Base-by-base conservation (phyloP, 2,888 invertebrate species). In the Nezara viridula region DNA sequence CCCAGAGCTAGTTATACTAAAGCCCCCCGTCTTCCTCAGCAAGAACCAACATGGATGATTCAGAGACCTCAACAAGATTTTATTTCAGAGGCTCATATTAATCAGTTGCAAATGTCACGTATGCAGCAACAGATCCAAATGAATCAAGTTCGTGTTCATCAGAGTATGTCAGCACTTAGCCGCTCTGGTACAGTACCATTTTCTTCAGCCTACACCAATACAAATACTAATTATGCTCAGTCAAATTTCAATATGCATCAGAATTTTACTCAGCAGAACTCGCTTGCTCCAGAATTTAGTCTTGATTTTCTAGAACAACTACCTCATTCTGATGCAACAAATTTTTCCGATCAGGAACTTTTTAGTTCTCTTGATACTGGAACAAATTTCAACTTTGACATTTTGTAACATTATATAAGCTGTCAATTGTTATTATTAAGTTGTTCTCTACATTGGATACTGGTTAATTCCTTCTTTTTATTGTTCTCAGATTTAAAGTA, bases 341-440 rank as follows among this genome's bases (percentile, higher is more conserved):
- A 92, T 86, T 90, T 91, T 32, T 86, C 90, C 4, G 96, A 97
- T 90, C 96, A 97, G 92, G 97, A 97, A 92, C 93, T 97, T 91
- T 94, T 97, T 92, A 97, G 96, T 93, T 97, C 97, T 89, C 95
- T 98, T 92, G 98, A 97, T 92, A 95, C 95, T 92, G 95, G 95
- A 92, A 95, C 95, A 91, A 94, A 94, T 90, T 95, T 96, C 91
- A 96, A 95, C 93, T 93, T 96, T 89, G 95, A 95, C 91, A 95
- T 95, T 90, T 93, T 95, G 91, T 95, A 94, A 50, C 9, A n/a
- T 52, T 73, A 37, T 21, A 19, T 19, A 73, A 73, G 66, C 27
- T 77, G 60, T 88, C 47, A 86, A 88, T 49, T 85, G 37, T 81
- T 81, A n/a, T 86, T 60, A 73, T 86, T 86, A 47, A 49, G 60